A percentile compares a stretch with the other conserved stretches of the same genome.
phyloP scores from a whole-genome alignment of 1,140 invertebrate species.

The Drosophila auraria region DNA sequence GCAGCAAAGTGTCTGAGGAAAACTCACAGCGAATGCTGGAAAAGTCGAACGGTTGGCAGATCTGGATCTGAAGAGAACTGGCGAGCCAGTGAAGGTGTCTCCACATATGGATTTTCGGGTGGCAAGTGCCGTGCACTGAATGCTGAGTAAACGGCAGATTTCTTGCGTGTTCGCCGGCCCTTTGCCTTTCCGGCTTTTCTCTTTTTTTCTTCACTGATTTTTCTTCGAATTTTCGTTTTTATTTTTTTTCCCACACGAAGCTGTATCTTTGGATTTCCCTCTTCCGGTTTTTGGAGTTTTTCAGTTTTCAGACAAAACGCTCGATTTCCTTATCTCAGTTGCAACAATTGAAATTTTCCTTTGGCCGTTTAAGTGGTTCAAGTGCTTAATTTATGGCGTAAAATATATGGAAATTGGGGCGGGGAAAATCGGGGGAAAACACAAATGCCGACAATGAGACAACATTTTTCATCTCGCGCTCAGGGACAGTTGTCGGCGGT shows the following conservation, averaged over 20 bases:
- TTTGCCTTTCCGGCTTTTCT: slow-evolving; percentile 35
- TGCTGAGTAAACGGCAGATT: slow-evolving; percentile 67
- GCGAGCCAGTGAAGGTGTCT: slow-evolving; percentile 47
- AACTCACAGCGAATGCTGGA: slow-evolving; percentile 22
- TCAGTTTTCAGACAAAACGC: slow-evolving; percentile 33
- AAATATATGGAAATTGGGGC: slow-evolving; percentile 75
- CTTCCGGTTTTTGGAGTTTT: slow-evolving; percentile 67
- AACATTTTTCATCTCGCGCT: slow-evolving; percentile 65
- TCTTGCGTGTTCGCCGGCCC: slow-evolving; percentile 64
- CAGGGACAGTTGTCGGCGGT: slow-evolving; percentile 7
- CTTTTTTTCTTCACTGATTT: slow-evolving; percentile 44
- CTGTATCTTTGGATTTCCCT: slow-evolving; percentile 32
- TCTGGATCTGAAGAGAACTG: background rate
- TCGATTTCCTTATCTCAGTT: slow-evolving; percentile 71
- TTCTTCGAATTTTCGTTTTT: slow-evolving; percentile 5
- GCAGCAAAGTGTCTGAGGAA: slow-evolving; percentile 46
- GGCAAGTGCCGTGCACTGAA: slow-evolving; percentile 32
- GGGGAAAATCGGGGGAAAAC: slow-evolving; percentile 56
- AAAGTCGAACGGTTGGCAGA: slow-evolving; percentile 16
- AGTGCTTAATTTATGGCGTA: slow-evolving; percentile 80
- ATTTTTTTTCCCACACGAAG: slow-evolving; percentile 59
- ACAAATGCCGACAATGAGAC: slow-evolving; percentile 74
- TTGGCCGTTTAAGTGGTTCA: slow-evolving; percentile 61
- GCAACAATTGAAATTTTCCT: slow-evolving; percentile 53
- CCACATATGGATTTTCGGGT: slow-evolving; percentile 32